Percentiles rank a stretch among this genome's conserved stretches.
Conservation (phyloP, 2,113 vertebrate species). For the Platysteira castanea region DNA sequence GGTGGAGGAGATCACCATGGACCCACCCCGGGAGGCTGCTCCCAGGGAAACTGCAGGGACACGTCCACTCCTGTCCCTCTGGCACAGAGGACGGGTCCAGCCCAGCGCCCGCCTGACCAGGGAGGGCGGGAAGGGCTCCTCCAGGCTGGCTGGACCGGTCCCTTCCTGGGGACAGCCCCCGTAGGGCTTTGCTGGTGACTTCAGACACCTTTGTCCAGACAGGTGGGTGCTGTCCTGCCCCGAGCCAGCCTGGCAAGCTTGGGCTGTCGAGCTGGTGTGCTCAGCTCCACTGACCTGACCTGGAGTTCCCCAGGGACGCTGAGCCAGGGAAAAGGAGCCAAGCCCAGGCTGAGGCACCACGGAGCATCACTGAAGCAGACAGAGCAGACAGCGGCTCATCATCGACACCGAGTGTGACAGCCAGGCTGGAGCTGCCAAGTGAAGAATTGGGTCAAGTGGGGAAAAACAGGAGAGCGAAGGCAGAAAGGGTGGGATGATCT, state of each 20-base stretch:
- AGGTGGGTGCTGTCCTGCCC: not conserved
- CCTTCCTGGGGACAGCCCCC: not conserved
- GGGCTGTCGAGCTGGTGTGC: not conserved
- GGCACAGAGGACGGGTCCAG: not conserved
- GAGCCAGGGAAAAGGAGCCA: not conserved
- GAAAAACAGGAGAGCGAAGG: not conserved
- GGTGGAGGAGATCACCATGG: not conserved
- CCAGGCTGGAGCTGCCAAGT: not conserved
- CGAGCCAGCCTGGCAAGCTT: not conserved
- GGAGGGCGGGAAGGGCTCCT: not conserved
- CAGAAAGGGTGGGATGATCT: not conserved
- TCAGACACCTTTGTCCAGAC: not conserved
- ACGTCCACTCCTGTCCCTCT: not conserved
- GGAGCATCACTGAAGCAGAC: not conserved
- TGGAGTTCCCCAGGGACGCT: not conserved
- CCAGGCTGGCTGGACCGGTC: not conserved
- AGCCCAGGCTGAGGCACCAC: not conserved
- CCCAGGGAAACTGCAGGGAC: not conserved
- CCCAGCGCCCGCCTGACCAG: not conserved
- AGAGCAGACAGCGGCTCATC: not conserved
- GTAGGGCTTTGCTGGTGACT: not conserved
- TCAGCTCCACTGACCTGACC: not conserved
- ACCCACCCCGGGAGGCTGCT: not conserved
- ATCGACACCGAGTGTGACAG: rapidly evolving
- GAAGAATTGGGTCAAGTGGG: not conserved